Percentiles rank a stretch among this genome's conserved stretches.
phyloP scores from a whole-genome alignment of 2,888 invertebrate species.

The Elegia similella region DNA sequence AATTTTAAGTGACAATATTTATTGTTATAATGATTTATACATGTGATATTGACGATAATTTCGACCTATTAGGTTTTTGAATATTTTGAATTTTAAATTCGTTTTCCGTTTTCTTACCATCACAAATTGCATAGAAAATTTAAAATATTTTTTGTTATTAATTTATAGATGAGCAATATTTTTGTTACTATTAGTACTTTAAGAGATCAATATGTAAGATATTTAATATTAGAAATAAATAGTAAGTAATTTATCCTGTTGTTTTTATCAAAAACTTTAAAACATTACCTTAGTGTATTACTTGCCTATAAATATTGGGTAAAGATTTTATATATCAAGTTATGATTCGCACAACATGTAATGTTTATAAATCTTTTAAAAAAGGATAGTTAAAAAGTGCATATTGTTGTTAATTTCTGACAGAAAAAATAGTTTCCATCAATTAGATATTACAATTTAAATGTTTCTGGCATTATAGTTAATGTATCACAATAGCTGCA shows the following conservation, averaged over 20 bases:
- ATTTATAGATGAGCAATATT: conserved; percentile 70
- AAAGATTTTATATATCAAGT: no score
- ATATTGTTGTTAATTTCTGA: no score
- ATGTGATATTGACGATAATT: conserved; percentile 6
- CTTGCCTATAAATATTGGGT: no score
- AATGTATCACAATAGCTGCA: no score
- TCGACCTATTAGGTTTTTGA: conserved; percentile 1
- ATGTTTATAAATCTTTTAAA: no score
- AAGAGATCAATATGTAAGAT: conserved; percentile 63
- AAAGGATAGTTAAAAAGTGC: no score
- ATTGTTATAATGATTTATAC: background rate
- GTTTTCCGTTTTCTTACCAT: conserved; percentile 18
- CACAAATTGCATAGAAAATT: conserved; percentile 12
- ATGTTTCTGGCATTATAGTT: no score
- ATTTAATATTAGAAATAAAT: conserved; percentile 71
- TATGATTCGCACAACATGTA: no score
- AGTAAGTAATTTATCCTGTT: conserved; percentile 52
- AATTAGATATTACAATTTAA: no score
- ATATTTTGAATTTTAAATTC: conserved; percentile 9
- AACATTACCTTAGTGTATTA: background rate
- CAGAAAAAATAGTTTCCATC: no score
- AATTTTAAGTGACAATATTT: conserved; percentile 1
- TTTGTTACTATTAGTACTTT: conserved; percentile 70
- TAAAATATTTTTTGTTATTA: conserved; percentile 37
- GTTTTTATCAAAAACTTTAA: conserved; percentile 38